Conservation (phyloP, 2,797 vertebrate genomes). For the Helicolenus hilgendorfi region DNA sequence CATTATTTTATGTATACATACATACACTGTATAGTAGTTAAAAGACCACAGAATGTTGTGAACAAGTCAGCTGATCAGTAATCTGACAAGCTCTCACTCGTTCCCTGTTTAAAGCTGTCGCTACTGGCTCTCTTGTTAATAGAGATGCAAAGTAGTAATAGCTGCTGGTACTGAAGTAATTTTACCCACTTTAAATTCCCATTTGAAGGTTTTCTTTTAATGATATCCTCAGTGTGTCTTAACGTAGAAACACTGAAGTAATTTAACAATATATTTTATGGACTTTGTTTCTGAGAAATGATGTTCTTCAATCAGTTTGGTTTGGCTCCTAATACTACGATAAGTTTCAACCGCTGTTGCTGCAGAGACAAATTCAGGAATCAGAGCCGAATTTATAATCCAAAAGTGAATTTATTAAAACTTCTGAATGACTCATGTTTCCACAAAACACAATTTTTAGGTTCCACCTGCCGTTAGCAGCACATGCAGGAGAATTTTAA, state of each 20-base stretch:
- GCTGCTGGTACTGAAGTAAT: background rate
- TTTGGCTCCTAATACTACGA: background rate
- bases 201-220: background rate
- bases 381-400: background rate
- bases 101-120: background rate
- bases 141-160: background rate
- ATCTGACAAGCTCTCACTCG: background rate
- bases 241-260: background rate
- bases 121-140: background rate
- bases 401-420: background rate
- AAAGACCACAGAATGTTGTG: background rate
- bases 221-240: background rate
- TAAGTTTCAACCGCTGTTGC: background rate
- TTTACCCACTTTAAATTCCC: background rate
- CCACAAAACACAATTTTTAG: background rate
- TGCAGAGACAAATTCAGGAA: background rate
- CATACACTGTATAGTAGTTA: background rate
- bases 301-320: background rate
- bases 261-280: background rate
- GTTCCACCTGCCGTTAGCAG: background rate
- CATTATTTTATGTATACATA: background rate
- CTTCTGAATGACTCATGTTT: background rate
- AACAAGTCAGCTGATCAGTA: background rate
- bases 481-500: background rate
- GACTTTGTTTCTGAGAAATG: background rate